Percentiles rank a stretch among this genome's conserved stretches.
Conservation (phyloP, 2,797 vertebrate species). For the Helostoma temminkii region DNA sequence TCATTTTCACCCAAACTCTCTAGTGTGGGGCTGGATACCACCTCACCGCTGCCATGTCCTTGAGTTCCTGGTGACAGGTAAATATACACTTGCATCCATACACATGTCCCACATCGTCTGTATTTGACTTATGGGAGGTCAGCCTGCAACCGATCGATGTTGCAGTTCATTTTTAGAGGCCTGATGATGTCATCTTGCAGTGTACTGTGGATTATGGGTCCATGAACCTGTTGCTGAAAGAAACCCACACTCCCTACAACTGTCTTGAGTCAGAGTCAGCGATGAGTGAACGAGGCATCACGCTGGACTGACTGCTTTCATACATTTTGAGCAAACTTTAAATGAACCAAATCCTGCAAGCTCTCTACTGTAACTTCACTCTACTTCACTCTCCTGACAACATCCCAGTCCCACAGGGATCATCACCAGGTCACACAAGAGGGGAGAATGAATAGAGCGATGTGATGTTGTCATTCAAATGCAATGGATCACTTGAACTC, state of each 20-base stretch:
- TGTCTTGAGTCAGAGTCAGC: background rate
- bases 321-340: slow-evolving; percentile 32
- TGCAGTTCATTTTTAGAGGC: slow-evolving; percentile 74
- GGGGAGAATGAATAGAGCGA: slow-evolving; percentile 69
- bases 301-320: slow-evolving; percentile 6
- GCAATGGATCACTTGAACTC: slow-evolving; percentile 80
- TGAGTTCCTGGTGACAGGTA: slow-evolving; percentile 76
- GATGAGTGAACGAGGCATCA: slow-evolving; percentile 10
- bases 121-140: slow-evolving; percentile 75
- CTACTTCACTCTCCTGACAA: slow-evolving; percentile 58
- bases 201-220: slow-evolving; percentile 52
- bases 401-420: slow-evolving; percentile 70
- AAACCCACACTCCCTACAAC: slow-evolving; percentile 25
- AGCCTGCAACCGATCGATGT: slow-evolving; percentile 68
- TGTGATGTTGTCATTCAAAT: slow-evolving; percentile 79
- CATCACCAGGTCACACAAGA: slow-evolving; percentile 66
- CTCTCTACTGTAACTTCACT: slow-evolving; percentile 50
- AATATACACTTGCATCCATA: slow-evolving; percentile 80
- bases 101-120: slow-evolving; percentile 68
- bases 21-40: slow-evolving; percentile 56
- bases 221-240: slow-evolving; percentile 67
- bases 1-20: slow-evolving; percentile 75
- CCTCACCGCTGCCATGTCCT: slow-evolving; percentile 65
- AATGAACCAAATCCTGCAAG: slow-evolving; percentile 11
- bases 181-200: slow-evolving; percentile 74